Evolutionary conservation across 92 coral and sea anemone species (phyloP), one percentile per base, ranked within the genome.

Genomic region (Pocillopora meandrina): DNA sequence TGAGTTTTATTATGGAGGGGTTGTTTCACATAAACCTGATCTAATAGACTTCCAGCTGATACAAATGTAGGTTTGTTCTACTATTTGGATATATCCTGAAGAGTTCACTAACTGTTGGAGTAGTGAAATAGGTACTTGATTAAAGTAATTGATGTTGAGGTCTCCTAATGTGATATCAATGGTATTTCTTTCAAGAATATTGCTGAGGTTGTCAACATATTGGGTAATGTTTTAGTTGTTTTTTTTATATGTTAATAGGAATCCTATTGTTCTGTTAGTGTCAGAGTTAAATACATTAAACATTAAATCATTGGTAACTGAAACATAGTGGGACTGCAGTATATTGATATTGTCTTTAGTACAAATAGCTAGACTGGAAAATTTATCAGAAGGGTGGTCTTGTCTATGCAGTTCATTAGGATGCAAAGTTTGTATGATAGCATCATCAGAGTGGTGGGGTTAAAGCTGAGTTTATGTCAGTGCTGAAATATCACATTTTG

Each of bases 341-440:
- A 78, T 63, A 68, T 60, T 19, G 72, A 76, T 68, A 76, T 55
- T 23, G 75, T 75, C 58, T 65, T 79, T 87, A 15, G 68, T 35
- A 75, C 90, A 87, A 2, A 87, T 2, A 9, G 87, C 88, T 67
- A 85, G 76, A 69, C 88, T 85, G 18, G 12, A 71, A 36, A 77
- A 68, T 65, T 83, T 83, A 79, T 88, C 88, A 76, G 67, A 23
- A 42, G 75, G 74, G 68, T 82, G 87, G 65, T 88, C 87, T 74
- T 84, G 92, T 74, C 92, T 89, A 68, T 78, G 80, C 16, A 89
- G 79, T 64, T 31, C 64, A 61, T 59, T 65, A 67, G 89, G 92
- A 59, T 78, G 84, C 36, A 89, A 66, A 74, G 19, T 84, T 55
- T 69, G 71, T 84, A 70, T 89, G 57, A 89, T 83, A 68, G 23